phyloP scores from a whole-genome alignment of 2,888 invertebrate genomes.

The Lepeophtheirus nordmannii region DNA sequence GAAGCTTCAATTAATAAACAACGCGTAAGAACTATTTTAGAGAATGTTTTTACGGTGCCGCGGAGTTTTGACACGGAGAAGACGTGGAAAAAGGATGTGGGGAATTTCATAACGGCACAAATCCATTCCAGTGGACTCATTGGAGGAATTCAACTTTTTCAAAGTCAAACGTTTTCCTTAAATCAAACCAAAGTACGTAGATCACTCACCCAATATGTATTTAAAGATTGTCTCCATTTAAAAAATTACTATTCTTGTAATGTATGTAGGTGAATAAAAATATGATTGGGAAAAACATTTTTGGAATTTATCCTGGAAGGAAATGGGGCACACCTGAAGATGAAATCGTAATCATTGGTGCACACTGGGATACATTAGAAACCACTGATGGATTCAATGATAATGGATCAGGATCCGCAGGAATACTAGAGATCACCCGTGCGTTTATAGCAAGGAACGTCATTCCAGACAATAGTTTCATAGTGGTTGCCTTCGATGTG shows the following conservation, averaged over 20 bases:
- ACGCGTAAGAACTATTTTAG: neutral
- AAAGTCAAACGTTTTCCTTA: neutral
- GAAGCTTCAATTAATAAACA: neutral
- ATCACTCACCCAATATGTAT: too few relatives aligned
- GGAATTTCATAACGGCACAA: neutral
- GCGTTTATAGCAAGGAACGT: neutral
- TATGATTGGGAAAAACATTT: neutral
- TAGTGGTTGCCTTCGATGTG: neutral
- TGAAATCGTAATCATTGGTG: slow-evolving; percentile 2
- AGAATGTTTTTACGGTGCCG: neutral
- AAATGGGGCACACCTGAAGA: slow-evolving; percentile 15
- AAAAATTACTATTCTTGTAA: too few relatives aligned
- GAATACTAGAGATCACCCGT: neutral
- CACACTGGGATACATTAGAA: slow-evolving; percentile 9
- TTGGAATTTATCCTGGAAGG: slow-evolving; percentile 8
- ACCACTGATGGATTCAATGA: slow-evolving; percentile 8
- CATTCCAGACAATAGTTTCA: neutral
- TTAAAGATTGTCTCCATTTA: too few relatives aligned
- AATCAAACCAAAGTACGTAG: neutral
- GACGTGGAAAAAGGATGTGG: neutral
- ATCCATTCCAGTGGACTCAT: neutral
- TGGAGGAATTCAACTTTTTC: neutral
- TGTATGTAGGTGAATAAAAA: too few relatives aligned
- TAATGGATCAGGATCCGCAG: slow-evolving; percentile 7
- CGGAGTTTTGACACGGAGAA: neutral